Percentiles rank a stretch among this genome's conserved stretches.
Conservation (phyloP, 1,140 invertebrate species). For the Brachionus paranguensis region DNA sequence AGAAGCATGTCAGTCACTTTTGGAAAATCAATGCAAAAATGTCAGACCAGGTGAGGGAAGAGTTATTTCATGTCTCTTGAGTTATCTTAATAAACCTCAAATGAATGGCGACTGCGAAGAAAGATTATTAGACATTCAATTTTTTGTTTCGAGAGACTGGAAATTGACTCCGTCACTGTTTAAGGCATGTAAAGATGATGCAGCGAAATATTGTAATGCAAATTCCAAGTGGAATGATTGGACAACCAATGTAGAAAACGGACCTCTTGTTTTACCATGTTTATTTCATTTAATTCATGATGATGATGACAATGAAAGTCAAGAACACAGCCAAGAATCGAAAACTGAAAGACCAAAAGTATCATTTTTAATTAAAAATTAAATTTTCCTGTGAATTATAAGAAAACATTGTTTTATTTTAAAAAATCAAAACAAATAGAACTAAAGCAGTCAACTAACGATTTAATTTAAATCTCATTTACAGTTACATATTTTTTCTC, state of each 20-base stretch:
- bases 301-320: background rate
- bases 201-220: conserved; percentile 72
- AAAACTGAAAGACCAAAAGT: background rate
- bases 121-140: conserved; percentile 87
- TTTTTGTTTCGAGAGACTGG: conserved; percentile 89
- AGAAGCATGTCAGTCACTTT: conserved; percentile 75
- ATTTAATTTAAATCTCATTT: no score
- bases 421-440: no score
- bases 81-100: conserved; percentile 71
- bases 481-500: no score
- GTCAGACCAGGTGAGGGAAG: conserved; percentile 55
- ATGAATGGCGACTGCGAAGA: conserved; percentile 85
- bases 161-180: conserved; percentile 62
- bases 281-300: conserved; percentile 75
- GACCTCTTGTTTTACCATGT: conserved; percentile 80
- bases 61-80: conserved; percentile 86
- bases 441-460: no score
- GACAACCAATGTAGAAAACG: conserved; percentile 64
- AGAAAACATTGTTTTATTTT: background rate
- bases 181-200: conserved; percentile 77
- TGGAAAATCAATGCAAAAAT: conserved; percentile 58
- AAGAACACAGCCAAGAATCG: conserved; percentile 28
- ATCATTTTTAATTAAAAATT: conserved; percentile 40
- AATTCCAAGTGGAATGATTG: conserved; percentile 67
- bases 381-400: background rate